phyloP scores from a whole-genome alignment of 2,888 invertebrate species.

The Eumacrocentrus americanus region DNA sequence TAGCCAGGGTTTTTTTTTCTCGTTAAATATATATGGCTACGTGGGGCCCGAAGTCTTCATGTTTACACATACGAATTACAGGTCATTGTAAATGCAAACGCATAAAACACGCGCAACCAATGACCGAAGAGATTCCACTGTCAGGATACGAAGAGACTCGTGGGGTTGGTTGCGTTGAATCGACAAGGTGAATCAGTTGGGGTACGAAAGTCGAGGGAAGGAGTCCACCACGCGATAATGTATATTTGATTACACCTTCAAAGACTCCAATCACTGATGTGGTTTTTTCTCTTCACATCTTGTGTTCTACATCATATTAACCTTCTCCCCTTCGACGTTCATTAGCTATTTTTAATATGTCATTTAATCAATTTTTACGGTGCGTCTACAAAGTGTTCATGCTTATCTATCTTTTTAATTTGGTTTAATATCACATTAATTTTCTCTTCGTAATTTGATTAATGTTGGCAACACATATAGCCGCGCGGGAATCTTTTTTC shows the following conservation, averaged over 20 bases:
- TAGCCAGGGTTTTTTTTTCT: not conserved
- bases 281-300: not conserved
- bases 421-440: not conserved
- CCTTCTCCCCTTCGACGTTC: too few species aligned
- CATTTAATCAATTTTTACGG: too few species aligned
- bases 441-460: not conserved
- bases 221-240: constrained; percentile 49
- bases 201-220: constrained; percentile 31
- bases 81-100: not conserved
- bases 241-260: constrained; percentile 55
- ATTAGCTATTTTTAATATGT: too few species aligned
- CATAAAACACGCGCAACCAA: not conserved
- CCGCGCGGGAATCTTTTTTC: not conserved
- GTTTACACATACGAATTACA: too few species aligned
- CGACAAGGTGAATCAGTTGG: constrained; percentile 20
- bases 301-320: too few species aligned
- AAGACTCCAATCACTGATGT: constrained; percentile 16
- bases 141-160: not conserved
- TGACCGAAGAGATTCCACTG: not conserved
- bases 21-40: not conserved
- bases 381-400: too few species aligned
- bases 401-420: too few species aligned
- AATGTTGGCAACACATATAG: not conserved
- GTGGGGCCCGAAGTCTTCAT: too few species aligned
- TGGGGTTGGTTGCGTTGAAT: not conserved